These are phyloP conservation scores for Neoscelio sp. DNA, from an alignment of 2,888 invertebrate genomes.

Conservation along the genomic window DNA sequence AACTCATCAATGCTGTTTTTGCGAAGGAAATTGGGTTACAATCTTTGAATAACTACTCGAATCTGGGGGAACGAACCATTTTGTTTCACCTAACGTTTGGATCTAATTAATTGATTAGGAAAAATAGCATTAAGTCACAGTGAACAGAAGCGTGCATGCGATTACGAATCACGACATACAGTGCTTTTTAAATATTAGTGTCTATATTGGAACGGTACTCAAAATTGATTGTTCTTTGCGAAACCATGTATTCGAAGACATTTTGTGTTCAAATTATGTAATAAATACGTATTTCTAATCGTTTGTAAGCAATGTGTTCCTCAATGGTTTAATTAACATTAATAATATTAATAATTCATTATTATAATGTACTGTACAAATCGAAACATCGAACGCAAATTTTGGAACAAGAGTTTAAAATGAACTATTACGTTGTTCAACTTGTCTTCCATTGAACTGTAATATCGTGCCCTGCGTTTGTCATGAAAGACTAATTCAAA, in stretches of 20 bases:
- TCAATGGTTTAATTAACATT: not conserved
- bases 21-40: not conserved
- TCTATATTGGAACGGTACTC: not conserved
- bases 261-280: not conserved
- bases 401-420: not conserved
- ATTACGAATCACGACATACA: not conserved
- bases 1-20: too few species aligned
- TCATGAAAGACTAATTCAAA: conserved; percentile 7
- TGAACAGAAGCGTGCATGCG: not conserved
- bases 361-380: conserved; percentile 9
- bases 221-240: conserved; percentile 1
- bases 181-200: not conserved
- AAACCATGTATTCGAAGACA: not conserved
- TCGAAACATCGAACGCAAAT: conserved; percentile 3
- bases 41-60: not conserved
- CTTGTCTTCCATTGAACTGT: conserved; percentile 35
- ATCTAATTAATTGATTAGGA: not conserved
- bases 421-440: conserved; percentile 12
- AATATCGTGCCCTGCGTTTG: conserved; percentile 11
- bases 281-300: not conserved
- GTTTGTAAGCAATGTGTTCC: not conserved
- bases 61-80: too few species aligned
- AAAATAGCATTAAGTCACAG: not conserved
- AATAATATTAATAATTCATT: not conserved
- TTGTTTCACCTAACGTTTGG: not conserved